Base-by-base conservation (phyloP, 2,113 vertebrate species). In the Oncorhynchus tshawytscha region DNA sequence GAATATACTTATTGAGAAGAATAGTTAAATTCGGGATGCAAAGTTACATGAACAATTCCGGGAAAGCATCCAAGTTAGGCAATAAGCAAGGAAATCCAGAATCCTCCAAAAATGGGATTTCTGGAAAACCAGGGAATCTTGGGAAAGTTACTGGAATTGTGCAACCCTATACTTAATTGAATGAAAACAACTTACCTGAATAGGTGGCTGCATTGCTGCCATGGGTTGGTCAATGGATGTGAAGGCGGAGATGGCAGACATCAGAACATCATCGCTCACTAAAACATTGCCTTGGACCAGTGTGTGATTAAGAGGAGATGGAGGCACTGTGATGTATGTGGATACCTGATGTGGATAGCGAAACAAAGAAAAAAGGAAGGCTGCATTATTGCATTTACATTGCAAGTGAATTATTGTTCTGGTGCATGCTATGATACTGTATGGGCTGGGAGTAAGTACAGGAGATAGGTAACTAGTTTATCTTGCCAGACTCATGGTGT, bases 231-330 rank as follows among this genome's bases (percentile, higher is more conserved):
- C 97, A 87, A 99, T 88, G 51, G 98, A 98, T 1, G 95, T 96
- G 79, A 99, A 98, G 3, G 96, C 96, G 0, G 98, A 99, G 92
- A 99, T 98, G 57, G 98, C 97, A 0, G 98, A 99, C 95, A 99
- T 96, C 76, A 99, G 94, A 73, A 98, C 95, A 0, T 99, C 98
- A 0, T 99, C 98, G 0, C 96, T 99, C 81, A 99, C 98, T 85
- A 99, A 84, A 82, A 98, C 96, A 78, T 99, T 98, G 24, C 97
- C 98, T 80, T 98, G 97, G 49, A 98, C 97, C 86, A 99, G 88
- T 0, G 98, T 98, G 94, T 99, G 98, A 67, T 97, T 98, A 81
- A 99, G 87, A 34, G 98, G 98, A 1, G 97, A 98, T 0, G 96
- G 97, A 7, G 97, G 98, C 29, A 99, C 96, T 0, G 98, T 95